Base-by-base conservation (phyloP, 2,888 invertebrate species). In the Phorcus lineatus region DNA sequence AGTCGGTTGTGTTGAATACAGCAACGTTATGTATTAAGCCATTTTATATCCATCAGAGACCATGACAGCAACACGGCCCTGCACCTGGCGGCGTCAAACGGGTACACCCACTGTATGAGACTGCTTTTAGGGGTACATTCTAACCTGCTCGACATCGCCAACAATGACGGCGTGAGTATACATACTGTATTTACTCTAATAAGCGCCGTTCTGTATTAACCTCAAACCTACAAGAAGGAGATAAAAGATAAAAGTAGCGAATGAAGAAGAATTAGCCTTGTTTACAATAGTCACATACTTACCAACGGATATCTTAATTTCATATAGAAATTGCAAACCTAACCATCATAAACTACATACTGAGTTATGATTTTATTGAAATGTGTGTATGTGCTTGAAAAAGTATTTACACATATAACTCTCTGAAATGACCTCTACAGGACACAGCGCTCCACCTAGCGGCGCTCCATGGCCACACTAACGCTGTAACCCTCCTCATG, bases 371-470 rank as follows among this genome's bases (percentile, higher is more conserved):
- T n/a, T n/a, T n/a, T n/a, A n/a, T n/a, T n/a, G n/a, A n/a, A n/a
- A n/a, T n/a, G n/a, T n/a, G n/a, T n/a, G n/a, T n/a, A n/a, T n/a
- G n/a, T n/a, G n/a, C n/a, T n/a, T n/a, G n/a, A n/a, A n/a, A n/a
- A n/a, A n/a, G n/a, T n/a, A n/a, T n/a, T n/a, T 36, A 36, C 36
- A 36, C 4, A 36, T 4, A 36, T 36, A 36, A 36, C 36, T 36
- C 36, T 7, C 36, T 4, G 36, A 36, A 36, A 47, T 13, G 47
- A 47, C 47, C 47, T 6, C 47, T 55, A 16, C 91, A 97, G 97
- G 97, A 97, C 90, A 97, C 97, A 0, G 96, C 97, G 0, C 94
- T 98, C 0, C 97, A 97, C 92, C 93, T 97, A 80, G 97, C 97
- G 0, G 96, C 97, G 1, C 96, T 96, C 95, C 96, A 96, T 89